Evolutionary conservation across 1,140 invertebrate genomes (phyloP).

Genomic region (Leptonema lineaticorne): DNA sequence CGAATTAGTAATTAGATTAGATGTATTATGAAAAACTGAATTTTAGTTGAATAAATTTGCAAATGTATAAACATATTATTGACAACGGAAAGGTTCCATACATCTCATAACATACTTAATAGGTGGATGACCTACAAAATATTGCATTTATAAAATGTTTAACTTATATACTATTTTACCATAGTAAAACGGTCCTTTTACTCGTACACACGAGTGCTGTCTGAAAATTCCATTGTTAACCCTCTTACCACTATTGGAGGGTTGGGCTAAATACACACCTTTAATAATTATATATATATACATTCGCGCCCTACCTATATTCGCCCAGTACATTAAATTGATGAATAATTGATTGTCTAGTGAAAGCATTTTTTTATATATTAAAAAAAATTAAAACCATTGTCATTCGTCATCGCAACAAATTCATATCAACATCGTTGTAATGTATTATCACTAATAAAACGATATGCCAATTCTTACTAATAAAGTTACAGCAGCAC

Average conservation of each 20-base stretch:
- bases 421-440: background rate
- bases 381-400: slow-evolving; percentile 1
- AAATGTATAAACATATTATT: no score
- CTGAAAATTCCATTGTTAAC: no score
- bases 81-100: no score
- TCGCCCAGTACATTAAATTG: slow-evolving; percentile 3
- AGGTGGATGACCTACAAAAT: no score
- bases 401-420: background rate
- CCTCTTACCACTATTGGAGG: background rate
- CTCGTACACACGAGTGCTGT: no score
- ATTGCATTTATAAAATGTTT: no score
- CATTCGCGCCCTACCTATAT: background rate
- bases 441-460: background rate
- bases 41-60: no score
- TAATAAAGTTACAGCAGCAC: background rate
- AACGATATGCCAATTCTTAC: background rate
- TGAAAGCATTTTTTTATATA: background rate
- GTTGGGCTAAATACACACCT: slow-evolving; percentile 16
- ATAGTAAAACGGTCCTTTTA: no score
- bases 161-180: no score
- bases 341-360: slow-evolving; percentile 4
- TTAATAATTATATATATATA: slow-evolving; percentile 17
- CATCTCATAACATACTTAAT: no score
- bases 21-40: no score
- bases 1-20: no score